phyloP scores from a whole-genome alignment of 2,888 invertebrate genomes.

The Perizoma affinitatum region DNA sequence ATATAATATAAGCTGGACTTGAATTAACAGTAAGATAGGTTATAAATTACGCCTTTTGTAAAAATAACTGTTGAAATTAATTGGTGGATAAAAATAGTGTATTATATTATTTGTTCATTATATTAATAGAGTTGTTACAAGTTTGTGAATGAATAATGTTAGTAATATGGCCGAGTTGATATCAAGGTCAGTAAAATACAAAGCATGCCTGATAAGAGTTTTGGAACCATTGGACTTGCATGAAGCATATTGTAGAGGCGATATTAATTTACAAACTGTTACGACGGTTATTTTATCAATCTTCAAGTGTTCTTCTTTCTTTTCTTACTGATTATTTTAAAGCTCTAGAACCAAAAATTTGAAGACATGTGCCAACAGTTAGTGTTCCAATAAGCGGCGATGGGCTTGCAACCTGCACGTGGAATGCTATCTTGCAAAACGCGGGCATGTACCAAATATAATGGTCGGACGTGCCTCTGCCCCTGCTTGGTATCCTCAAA shows the following conservation, averaged over 20 bases:
- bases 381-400: too few species aligned
- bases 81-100: constrained; percentile 20
- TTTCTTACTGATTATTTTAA: neutral
- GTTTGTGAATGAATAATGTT: constrained; percentile 1
- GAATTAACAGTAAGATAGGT: constrained; percentile 17
- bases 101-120: constrained; percentile 15
- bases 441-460: too few species aligned
- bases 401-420: too few species aligned
- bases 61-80: constrained; percentile 32
- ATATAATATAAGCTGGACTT: constrained; percentile 17
- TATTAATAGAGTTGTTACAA: constrained; percentile 14
- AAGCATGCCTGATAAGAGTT: neutral
- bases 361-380: too few species aligned
- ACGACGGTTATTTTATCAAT: too few species aligned
- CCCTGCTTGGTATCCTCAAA: too few species aligned
- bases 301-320: neutral
- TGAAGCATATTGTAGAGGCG: neutral
- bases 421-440: too few species aligned
- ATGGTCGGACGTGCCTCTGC: too few species aligned
- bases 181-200: neutral
- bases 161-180: neutral
- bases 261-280: neutral
- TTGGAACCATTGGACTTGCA: neutral
- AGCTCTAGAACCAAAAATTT: too few species aligned
- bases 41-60: constrained; percentile 34